Conservation (phyloP, 2,888 invertebrate species). For the Carabus problematicus region DNA sequence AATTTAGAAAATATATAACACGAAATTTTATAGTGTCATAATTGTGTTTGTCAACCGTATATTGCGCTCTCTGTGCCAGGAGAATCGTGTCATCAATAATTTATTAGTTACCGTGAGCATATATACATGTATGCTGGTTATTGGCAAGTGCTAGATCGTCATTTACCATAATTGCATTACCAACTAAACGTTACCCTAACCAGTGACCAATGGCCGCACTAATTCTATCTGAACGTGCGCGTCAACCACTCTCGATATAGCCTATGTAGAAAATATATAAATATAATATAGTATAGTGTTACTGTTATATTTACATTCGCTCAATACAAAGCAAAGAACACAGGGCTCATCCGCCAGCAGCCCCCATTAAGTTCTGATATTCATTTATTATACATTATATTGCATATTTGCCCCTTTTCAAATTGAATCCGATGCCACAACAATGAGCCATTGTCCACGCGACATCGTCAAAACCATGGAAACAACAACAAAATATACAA, state of each 20-base stretch:
- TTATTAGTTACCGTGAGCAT: no score
- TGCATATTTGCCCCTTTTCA: conserved; percentile 35
- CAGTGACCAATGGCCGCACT: not conserved
- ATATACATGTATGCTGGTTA: no score
- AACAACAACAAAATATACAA: conserved; percentile 5
- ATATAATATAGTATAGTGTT: conserved; percentile 17
- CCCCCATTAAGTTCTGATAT: conserved; percentile 21
- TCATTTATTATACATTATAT: conserved; percentile 34
- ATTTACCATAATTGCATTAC: not conserved
- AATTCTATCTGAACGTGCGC: not conserved
- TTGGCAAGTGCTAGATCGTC: no score
- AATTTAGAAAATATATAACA: no score
- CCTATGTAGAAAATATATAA: conserved; percentile 15
- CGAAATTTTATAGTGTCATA: no score
- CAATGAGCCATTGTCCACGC: not conserved
- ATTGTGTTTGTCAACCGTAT: no score
- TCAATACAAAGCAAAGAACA: conserved; percentile 30
- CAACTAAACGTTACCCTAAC: not conserved
- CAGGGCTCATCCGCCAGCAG: not conserved
- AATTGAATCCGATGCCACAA: not conserved
- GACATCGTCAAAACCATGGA: not conserved
- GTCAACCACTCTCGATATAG: no score
- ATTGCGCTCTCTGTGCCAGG: no score
- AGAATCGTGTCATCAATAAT: no score
- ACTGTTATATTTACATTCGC: conserved; percentile 33